Conservation (phyloP, 2,113 vertebrate genomes). For the Festucalex cinctus region DNA sequence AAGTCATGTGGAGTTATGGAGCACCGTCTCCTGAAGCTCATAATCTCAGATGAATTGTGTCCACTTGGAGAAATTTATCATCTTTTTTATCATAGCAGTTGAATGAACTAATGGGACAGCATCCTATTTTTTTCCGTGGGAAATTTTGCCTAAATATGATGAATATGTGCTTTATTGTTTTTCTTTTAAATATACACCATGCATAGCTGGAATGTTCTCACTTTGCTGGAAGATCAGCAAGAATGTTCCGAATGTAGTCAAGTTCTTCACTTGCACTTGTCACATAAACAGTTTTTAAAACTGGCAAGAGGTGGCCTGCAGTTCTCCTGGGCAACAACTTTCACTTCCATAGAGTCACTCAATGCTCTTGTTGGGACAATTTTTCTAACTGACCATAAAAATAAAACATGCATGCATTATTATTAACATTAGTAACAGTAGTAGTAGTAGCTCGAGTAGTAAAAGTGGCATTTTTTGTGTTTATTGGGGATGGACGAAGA, state of each 20-base stretch:
- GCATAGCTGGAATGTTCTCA: slow-evolving; percentile 30
- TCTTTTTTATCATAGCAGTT: neutral
- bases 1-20: slow-evolving; percentile 58
- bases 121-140: neutral
- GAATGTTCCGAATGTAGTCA: slow-evolving; percentile 54
- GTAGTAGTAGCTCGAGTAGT: neutral
- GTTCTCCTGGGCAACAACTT: slow-evolving; percentile 37
- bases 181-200: slow-evolving; percentile 23
- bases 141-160: neutral
- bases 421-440: neutral
- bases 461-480: too few relatives aligned
- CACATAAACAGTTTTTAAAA: slow-evolving; percentile 57
- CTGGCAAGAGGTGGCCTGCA: slow-evolving; percentile 20
- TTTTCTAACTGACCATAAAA: neutral
- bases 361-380: neutral
- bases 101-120: neutral
- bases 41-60: neutral
- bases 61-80: neutral
- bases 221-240: slow-evolving; percentile 41
- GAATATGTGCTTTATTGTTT: neutral
- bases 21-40: slow-evolving; percentile 30
- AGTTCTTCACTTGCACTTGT: slow-evolving; percentile 49
- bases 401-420: neutral
- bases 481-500: too few relatives aligned
- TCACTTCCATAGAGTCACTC: neutral